Conservation (phyloP, 2,888 invertebrate genomes). For the Uropetala carovei region DNA sequence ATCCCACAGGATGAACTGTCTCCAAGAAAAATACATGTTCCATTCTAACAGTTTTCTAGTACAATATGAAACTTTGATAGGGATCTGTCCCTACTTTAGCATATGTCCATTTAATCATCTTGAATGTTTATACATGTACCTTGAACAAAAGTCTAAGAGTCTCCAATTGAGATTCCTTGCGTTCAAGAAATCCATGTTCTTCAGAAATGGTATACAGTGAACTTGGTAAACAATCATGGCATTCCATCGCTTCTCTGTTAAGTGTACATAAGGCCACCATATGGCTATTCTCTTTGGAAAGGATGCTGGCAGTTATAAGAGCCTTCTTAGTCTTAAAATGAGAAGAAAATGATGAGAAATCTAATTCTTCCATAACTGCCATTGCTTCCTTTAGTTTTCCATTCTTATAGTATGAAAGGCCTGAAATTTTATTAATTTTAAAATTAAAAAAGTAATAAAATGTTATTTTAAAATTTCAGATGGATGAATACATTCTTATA, state of each 20-base stretch:
- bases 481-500: not conserved
- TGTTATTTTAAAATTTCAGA: not conserved
- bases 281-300: conserved; percentile 6
- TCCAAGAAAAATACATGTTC: no score
- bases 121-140: not conserved
- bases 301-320: conserved; percentile 10
- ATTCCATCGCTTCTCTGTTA: conserved; percentile 30
- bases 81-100: not conserved
- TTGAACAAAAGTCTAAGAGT: conserved; percentile 2
- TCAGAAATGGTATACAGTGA: not conserved
- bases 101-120: not conserved
- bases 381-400: conserved; percentile 39
- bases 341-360: not conserved
- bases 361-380: not conserved
- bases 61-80: no score
- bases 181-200: not conserved
- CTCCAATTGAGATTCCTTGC: conserved; percentile 17
- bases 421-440: not conserved
- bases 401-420: not conserved
- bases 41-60: no score
- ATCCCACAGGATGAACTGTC: no score
- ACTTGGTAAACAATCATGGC: conserved; percentile 44
- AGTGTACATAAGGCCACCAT: conserved; percentile 2
- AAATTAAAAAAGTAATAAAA: not conserved
- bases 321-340: conserved; percentile 46